Conservation (phyloP, 2,113 vertebrate genomes). For the Circaetus gallicus region DNA sequence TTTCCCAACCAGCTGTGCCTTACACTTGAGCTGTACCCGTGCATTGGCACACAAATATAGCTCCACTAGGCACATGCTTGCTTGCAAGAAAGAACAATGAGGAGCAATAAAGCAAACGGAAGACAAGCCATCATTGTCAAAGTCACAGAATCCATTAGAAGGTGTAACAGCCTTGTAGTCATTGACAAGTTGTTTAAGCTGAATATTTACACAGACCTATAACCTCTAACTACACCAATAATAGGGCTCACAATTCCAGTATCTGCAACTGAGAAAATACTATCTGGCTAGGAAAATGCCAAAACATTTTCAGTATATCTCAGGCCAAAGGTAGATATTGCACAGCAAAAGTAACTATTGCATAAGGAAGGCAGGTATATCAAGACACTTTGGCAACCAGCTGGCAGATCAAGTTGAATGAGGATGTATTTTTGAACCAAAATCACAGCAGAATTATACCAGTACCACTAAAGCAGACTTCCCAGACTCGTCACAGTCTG, state of each 20-base stretch:
- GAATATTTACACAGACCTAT: not conserved
- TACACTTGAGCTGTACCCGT: not conserved
- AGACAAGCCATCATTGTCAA: not conserved
- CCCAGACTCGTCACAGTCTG: not conserved
- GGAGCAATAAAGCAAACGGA: not conserved
- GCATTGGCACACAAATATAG: not conserved
- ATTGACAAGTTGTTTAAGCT: not conserved
- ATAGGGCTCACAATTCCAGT: not conserved
- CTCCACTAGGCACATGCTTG: not conserved
- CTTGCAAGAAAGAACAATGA: not conserved
- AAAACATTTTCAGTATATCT: not conserved
- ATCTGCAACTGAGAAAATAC: not conserved
- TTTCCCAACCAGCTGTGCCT: not conserved
- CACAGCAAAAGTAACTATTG: not conserved
- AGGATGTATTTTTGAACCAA: not conserved
- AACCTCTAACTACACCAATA: not conserved
- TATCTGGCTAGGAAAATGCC: not conserved
- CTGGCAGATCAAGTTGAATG: not conserved
- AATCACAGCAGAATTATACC: not conserved
- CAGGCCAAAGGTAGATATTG: not conserved
- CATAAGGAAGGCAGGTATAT: not conserved
- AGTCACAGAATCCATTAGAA: not conserved
- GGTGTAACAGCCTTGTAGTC: not conserved
- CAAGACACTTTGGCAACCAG: not conserved
- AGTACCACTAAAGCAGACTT: not conserved